phyloP scores from a whole-genome alignment of 92 coral and sea anemone genomes.

The Phenganax marumi region DNA sequence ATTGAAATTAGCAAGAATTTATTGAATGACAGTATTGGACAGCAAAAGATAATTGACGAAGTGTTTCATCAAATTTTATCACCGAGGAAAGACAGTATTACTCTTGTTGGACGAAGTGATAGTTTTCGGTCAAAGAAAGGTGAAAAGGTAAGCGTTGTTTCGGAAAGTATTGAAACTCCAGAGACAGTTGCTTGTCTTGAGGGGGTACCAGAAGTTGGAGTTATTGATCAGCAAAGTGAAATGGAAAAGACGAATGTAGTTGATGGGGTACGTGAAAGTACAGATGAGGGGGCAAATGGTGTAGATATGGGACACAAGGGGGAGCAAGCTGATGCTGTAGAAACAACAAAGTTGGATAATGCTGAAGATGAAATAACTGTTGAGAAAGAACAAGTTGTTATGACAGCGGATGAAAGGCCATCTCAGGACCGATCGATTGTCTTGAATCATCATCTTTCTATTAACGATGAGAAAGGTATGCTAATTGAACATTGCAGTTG shows the following conservation, averaged over 20 bases:
- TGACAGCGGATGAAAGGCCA: constrained; percentile 12
- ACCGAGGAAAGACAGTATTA: constrained; percentile 32
- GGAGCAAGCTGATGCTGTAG: background rate
- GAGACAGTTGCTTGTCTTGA: background rate
- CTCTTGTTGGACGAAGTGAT: constrained; percentile 8
- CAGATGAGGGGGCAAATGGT: background rate
- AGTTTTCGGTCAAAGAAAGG: background rate
- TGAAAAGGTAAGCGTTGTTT: background rate
- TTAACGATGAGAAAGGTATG: constrained; percentile 4
- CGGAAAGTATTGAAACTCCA: background rate
- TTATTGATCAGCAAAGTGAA: background rate
- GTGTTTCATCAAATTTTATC: constrained; percentile 41
- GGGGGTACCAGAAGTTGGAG: background rate
- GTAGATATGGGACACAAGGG: background rate
- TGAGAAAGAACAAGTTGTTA: background rate
- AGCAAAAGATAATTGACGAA: constrained; percentile 34
- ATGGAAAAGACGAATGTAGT: background rate
- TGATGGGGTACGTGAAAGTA: background rate
- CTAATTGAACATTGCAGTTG: background rate
- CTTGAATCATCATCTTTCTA: constrained; percentile 1
- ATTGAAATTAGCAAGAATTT: constrained; percentile 42
- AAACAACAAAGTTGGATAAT: background rate
- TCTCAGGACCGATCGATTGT: background rate
- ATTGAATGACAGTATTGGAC: constrained; percentile 41
- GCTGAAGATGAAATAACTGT: background rate